Evolutionary conservation across 2,113 vertebrate genomes (phyloP).

Genomic region (Alethe castanea): DNA sequence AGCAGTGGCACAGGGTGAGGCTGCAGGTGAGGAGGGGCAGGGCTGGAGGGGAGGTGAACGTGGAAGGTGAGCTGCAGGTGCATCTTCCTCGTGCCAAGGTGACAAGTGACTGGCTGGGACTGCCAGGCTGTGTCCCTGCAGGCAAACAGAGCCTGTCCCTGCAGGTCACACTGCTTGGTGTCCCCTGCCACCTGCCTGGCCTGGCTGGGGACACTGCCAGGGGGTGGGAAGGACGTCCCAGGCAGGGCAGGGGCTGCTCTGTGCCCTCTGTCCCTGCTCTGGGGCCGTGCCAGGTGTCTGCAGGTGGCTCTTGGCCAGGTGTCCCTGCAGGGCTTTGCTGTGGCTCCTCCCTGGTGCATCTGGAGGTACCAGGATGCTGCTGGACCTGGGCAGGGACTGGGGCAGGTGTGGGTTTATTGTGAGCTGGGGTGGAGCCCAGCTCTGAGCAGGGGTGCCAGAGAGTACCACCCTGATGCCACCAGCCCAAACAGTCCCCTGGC

Average conservation of each 20-base stretch:
- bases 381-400: fast-evolving
- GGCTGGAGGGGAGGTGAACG: not conserved
- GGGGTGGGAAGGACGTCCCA: not conserved
- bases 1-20: not conserved
- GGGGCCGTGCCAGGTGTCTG: not conserved
- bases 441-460: not conserved
- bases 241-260: not conserved
- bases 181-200: not conserved
- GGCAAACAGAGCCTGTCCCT: not conserved
- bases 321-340: not conserved
- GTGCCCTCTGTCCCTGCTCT: not conserved
- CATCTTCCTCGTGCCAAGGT: not conserved
- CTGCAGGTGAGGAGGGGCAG: not conserved
- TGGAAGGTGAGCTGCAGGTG: not conserved
- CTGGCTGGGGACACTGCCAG: not conserved
- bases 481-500: not conserved
- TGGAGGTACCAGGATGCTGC: not conserved
- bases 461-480: not conserved
- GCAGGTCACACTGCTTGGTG: not conserved
- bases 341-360: not conserved
- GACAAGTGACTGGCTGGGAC: not conserved
- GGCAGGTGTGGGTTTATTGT: not conserved
- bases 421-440: not conserved
- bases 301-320: not conserved
- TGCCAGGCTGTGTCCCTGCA: not conserved